Evolutionary conservation across 1,140 invertebrate genomes (phyloP).

Genomic region (Monomorium pharaonis): DNA sequence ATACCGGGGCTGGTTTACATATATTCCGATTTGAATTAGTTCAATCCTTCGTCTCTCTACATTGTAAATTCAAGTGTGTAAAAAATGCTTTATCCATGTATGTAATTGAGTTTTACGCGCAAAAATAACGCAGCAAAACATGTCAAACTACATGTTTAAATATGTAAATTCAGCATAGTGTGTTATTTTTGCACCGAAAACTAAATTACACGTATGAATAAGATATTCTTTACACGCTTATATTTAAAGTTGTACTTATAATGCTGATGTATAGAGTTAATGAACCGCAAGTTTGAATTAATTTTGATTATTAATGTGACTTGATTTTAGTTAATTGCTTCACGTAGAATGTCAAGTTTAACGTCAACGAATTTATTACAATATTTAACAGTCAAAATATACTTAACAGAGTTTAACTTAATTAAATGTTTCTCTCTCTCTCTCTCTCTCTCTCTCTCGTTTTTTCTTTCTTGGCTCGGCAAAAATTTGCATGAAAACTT

Average conservation of each 20-base stretch:
- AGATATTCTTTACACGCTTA: too few species aligned
- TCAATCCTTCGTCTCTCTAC: background rate
- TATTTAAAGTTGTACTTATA: too few species aligned
- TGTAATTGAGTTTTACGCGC: too few species aligned
- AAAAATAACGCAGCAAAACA: too few species aligned
- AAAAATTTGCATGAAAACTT: background rate
- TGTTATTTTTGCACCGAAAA: too few species aligned
- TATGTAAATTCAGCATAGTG: too few species aligned
- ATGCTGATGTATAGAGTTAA: background rate
- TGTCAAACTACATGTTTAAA: too few species aligned
- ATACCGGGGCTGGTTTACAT: constrained; percentile 13
- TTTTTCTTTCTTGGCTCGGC: background rate
- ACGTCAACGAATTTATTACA: background rate
- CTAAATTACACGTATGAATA: too few species aligned
- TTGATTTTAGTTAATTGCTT: background rate
- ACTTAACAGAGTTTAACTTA: background rate
- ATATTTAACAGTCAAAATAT: background rate
- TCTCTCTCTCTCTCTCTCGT: background rate
- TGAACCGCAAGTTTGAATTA: background rate
- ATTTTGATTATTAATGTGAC: constrained; percentile 1
- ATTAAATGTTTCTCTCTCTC: background rate
- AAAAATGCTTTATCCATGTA: too few species aligned
- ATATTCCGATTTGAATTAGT: constrained; percentile 9
- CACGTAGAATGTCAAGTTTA: background rate
- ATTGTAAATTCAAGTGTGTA: too few species aligned